These are phyloP conservation scores for Leptopterna dolabrata DNA, from an alignment of 2,888 invertebrate genomes.

Conservation along the genomic window DNA sequence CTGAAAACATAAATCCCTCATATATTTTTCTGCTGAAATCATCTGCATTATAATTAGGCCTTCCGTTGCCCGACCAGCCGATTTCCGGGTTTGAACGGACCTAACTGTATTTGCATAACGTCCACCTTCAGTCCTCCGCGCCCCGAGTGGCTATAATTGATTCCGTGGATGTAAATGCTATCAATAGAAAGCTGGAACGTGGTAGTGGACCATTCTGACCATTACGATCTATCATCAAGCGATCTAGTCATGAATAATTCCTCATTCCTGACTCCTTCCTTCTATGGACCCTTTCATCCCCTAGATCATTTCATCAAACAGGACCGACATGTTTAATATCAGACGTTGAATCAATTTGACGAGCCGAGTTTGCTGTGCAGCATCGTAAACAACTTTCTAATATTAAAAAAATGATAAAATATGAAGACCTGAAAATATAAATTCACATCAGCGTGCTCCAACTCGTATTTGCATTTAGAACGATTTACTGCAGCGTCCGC, in stretches of 20 bases:
- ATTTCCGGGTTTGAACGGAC: not conserved
- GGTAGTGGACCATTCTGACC: not conserved
- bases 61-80: not conserved
- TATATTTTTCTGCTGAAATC: no score
- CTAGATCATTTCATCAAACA: not conserved
- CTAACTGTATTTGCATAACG: not conserved
- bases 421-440: not conserved
- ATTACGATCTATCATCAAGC: not conserved
- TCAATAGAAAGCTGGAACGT: not conserved
- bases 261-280: not conserved
- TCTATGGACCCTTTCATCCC: not conserved
- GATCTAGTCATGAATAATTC: not conserved
- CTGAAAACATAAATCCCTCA: no score
- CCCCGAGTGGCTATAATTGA: not conserved
- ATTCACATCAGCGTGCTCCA: not conserved
- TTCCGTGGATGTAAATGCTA: not conserved
- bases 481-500: not conserved
- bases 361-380: not conserved
- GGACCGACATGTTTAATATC: not conserved
- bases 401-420: not conserved
- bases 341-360: not conserved
- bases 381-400: not conserved
- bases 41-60: no score
- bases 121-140: not conserved
- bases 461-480: constrained; percentile 3